Evolutionary conservation across 2,888 invertebrate genomes (phyloP), one percentile per base, ranked within the genome.

Genomic region (Meghimatium bilineatum): DNA sequence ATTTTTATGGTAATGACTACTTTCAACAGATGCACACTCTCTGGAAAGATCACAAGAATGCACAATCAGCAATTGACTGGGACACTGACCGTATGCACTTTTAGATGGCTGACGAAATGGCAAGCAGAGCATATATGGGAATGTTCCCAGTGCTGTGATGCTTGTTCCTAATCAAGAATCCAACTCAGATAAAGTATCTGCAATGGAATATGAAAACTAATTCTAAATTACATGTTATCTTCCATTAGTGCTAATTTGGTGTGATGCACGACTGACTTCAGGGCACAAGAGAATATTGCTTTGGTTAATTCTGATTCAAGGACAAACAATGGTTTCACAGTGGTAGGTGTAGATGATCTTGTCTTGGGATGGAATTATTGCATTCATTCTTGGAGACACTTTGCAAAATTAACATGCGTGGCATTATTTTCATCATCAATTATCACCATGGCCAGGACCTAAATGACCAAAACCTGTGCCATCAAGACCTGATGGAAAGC

Each of bases 401-500:
- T 12, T 5, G 26, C n/a, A n/a, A n/a, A 8, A 10, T n/a, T n/a
- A n/a, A n/a, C 12, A 63, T 63, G 14, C 8, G 1, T 23, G 8
- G n/a, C n/a, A 5, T n/a, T 26, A n/a, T 23, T 63, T 23, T 10
- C 17, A 0, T 38, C 49, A 29, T 82, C 67, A 82, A 12, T 74
- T 74, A 32, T 32, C 66, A 2, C 74, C 67, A 20, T 78, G 78
- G 1, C 83, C 78, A 52, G 63, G 75, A 26, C 75, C 79, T 67
- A 79, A 67, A 38, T 79, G 72, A 63, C 77, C 71, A 76, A 84
- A 84, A 26, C 84, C 80, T 52, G 67, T 76, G 20, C 80, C 71
- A 66, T 84, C 84, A 34, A 84, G 44, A 8, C 78, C 83, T 23
- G 75, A 60, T 3, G 74, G 29, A 36, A 80, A 74, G 49, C 80